A percentile compares a stretch with the other conserved stretches of the same genome.
phyloP scores from a whole-genome alignment of 2,888 invertebrate genomes.

The Sclerodermus sp. region DNA sequence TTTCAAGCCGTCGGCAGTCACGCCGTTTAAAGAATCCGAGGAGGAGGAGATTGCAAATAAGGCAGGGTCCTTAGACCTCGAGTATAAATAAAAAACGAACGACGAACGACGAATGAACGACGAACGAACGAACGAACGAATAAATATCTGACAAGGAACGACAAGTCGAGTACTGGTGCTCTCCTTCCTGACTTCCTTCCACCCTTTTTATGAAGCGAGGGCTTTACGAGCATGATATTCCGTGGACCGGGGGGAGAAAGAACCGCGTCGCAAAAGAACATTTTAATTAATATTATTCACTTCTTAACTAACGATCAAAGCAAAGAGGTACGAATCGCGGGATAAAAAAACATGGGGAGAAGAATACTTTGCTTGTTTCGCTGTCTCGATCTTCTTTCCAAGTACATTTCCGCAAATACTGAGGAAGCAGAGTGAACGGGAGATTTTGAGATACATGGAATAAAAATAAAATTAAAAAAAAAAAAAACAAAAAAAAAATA shows the following conservation, averaged over 20 bases:
- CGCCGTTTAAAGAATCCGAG: conserved; percentile 43
- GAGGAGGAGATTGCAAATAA: conserved; percentile 43
- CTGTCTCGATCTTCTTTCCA: too few relatives aligned
- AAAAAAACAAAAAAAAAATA: too few relatives aligned
- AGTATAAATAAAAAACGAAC: conserved; percentile 56
- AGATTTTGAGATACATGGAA: too few relatives aligned
- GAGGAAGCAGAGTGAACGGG: too few relatives aligned
- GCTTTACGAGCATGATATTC: conserved; percentile 4
- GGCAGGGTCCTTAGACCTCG: conserved; percentile 47
- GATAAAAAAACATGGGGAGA: too few relatives aligned
- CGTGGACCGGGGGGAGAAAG: conserved; percentile 20
- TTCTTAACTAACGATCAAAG: conserved; percentile 53
- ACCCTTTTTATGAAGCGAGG: not conserved
- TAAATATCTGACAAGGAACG: conserved; percentile 53
- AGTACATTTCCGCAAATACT: too few relatives aligned
- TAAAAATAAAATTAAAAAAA: too few relatives aligned
- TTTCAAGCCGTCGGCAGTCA: conserved; percentile 28
- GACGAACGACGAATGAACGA: too few relatives aligned
- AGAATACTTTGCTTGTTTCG: too few relatives aligned
- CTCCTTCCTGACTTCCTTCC: conserved; percentile 22
- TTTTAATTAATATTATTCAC: conserved; percentile 58
- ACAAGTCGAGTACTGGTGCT: conserved; percentile 46
- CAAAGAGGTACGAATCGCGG: not conserved
- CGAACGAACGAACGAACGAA: conserved; percentile 50
- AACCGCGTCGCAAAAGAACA: conserved; percentile 45